phyloP scores from a whole-genome alignment of 2,113 vertebrate genomes.

The Sciurus niger region DNA sequence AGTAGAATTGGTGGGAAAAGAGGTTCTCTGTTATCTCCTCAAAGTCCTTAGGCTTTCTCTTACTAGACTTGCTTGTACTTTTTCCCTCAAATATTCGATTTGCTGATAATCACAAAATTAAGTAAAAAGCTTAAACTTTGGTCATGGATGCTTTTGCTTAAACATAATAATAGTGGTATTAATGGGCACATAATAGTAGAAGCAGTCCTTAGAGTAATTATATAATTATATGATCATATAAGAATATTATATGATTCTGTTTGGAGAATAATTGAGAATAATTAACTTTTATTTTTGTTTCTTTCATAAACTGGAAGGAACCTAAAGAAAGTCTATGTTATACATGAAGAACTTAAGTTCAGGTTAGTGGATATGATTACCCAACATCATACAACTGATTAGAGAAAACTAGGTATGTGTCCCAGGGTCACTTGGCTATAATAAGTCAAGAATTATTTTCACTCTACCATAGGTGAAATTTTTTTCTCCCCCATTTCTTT shows the following conservation, averaged over 20 bases:
- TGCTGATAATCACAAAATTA: conserved; percentile 25
- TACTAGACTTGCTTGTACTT: not conserved
- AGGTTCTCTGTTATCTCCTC: not conserved
- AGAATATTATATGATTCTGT: not conserved
- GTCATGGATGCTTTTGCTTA: not conserved
- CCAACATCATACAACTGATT: not conserved
- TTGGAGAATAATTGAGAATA: conserved; percentile 7
- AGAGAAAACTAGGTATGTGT: not conserved
- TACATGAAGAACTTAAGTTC: not conserved
- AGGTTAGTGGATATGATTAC: not conserved
- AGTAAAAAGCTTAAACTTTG: not conserved
- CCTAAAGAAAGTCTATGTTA: not conserved
- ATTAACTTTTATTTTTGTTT: not conserved
- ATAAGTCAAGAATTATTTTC: conserved; percentile 1
- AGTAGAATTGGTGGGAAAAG: not conserved
- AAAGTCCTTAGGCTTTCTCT: not conserved
- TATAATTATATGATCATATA: not conserved
- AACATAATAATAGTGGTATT: not conserved
- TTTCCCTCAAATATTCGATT: conserved; percentile 25
- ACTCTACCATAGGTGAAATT: not conserved
- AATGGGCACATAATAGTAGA: not conserved
- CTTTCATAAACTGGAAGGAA: not conserved
- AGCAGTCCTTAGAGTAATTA: not conserved
- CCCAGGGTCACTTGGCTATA: not conserved
- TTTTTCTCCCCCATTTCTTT: conserved; percentile 13